phyloP scores from a whole-genome alignment of 2,113 vertebrate genomes.

The Barnardius zonarius region DNA sequence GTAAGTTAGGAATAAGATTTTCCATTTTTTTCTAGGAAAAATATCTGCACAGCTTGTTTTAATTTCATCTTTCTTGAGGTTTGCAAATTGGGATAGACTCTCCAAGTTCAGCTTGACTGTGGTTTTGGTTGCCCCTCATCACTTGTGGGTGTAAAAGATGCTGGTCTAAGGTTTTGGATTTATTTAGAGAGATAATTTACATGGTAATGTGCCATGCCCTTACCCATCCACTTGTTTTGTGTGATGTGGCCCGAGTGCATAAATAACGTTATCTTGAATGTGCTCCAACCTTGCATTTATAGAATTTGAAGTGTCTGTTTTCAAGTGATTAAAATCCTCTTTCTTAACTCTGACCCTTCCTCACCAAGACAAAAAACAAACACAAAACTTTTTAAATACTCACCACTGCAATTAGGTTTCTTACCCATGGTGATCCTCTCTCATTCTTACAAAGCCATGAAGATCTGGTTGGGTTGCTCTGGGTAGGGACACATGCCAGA shows the following conservation, averaged over 20 bases:
- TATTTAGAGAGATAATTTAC: neutral
- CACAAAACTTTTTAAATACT: neutral
- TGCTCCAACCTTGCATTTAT: neutral
- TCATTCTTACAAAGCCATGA: fast-evolving
- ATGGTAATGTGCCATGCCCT: neutral
- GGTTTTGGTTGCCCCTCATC: neutral
- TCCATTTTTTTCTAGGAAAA: neutral
- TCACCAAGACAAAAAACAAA: neutral
- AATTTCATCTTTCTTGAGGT: neutral
- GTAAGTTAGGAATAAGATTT: neutral
- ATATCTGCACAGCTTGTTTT: neutral
- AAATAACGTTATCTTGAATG: neutral
- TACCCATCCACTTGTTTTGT: neutral
- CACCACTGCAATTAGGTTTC: too few relatives aligned
- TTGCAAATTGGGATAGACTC: neutral
- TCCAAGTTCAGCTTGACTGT: neutral
- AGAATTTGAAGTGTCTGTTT: neutral
- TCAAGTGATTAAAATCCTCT: neutral
- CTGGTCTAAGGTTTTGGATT: neutral
- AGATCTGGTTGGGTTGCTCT: neutral
- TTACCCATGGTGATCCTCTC: neutral
- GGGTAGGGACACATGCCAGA: neutral
- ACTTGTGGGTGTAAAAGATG: neutral
- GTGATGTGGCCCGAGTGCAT: neutral
- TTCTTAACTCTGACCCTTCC: neutral